These are phyloP conservation scores for Prinia subflava DNA, from an alignment of 2,113 vertebrate species.

Conservation along the genomic window DNA sequence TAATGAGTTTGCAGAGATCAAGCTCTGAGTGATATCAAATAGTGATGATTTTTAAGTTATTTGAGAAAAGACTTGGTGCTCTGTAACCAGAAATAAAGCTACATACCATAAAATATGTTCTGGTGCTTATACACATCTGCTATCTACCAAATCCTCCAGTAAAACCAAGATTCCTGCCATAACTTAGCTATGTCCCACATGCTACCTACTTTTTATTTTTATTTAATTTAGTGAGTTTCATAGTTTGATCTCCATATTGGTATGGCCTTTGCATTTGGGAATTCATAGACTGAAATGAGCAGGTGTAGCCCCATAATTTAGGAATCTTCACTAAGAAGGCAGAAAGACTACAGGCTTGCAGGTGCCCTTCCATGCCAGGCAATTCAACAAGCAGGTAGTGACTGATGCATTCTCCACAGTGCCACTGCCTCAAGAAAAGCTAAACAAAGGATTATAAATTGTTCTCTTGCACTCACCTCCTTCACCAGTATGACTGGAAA, in stretches of 20 bases:
- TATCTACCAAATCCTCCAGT: not conserved
- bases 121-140: fast-evolving
- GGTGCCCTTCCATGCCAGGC: not conserved
- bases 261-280: not conserved
- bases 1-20: not conserved
- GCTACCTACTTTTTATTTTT: not conserved
- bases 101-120: not conserved
- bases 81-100: not conserved
- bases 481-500: not conserved
- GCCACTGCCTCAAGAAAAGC: not conserved
- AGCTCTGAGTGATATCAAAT: not conserved
- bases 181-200: not conserved
- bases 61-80: not conserved
- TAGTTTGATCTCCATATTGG: not conserved
- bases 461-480: not conserved
- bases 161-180: not conserved
- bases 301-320: not conserved
- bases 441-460: not conserved
- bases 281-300: not conserved
- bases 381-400: not conserved
- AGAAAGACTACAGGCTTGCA: not conserved
- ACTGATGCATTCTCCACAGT: not conserved
- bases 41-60: not conserved
- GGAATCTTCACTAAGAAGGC: not conserved
- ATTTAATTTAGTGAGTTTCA: not conserved